These are phyloP conservation scores for Glaucidium brasilianum DNA, from an alignment of 2,113 vertebrate genomes.

Conservation along the genomic window DNA sequence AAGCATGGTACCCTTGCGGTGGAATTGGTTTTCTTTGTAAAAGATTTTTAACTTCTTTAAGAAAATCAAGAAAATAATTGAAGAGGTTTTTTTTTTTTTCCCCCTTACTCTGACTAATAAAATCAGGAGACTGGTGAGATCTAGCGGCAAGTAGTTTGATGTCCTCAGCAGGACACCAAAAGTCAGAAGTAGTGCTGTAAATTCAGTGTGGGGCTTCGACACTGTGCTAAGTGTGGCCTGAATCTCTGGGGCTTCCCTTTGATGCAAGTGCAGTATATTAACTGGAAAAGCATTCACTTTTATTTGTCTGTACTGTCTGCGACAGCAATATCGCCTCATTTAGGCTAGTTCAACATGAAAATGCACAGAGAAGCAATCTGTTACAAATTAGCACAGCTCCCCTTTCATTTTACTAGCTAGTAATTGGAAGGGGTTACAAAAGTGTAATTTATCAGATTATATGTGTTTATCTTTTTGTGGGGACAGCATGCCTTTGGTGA, in stretches of 20 bases:
- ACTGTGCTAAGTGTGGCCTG: slow-evolving; percentile 76
- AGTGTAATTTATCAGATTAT: slow-evolving; percentile 83
- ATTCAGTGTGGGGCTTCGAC: slow-evolving; percentile 79
- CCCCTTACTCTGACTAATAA: slow-evolving; percentile 74
- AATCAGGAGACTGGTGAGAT: slow-evolving; percentile 80
- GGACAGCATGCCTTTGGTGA: slow-evolving; percentile 74
- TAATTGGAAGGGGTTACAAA: slow-evolving; percentile 86
- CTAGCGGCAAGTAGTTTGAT: slow-evolving; percentile 82
- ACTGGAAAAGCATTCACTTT: slow-evolving; percentile 84
- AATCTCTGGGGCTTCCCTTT: slow-evolving; percentile 81
- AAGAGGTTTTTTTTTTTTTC: background rate
- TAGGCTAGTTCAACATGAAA: slow-evolving; percentile 76
- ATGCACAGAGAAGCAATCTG: slow-evolving; percentile 83
- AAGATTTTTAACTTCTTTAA: slow-evolving; percentile 4
- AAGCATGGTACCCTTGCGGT: background rate
- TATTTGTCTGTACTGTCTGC: slow-evolving; percentile 85
- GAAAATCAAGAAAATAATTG: slow-evolving; percentile 47
- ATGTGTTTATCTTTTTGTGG: slow-evolving; percentile 76
- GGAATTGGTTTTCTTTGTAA: background rate
- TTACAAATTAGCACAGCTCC: slow-evolving; percentile 84
- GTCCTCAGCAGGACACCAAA: slow-evolving; percentile 78
- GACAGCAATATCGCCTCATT: slow-evolving; percentile 80
- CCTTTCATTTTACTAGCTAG: slow-evolving; percentile 86
- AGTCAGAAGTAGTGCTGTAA: slow-evolving; percentile 86
- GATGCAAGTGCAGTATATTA: slow-evolving; percentile 84